These are phyloP conservation scores for Sebastes itinus DNA, from an alignment of 2,797 vertebrate species.

Conservation along the genomic window DNA sequence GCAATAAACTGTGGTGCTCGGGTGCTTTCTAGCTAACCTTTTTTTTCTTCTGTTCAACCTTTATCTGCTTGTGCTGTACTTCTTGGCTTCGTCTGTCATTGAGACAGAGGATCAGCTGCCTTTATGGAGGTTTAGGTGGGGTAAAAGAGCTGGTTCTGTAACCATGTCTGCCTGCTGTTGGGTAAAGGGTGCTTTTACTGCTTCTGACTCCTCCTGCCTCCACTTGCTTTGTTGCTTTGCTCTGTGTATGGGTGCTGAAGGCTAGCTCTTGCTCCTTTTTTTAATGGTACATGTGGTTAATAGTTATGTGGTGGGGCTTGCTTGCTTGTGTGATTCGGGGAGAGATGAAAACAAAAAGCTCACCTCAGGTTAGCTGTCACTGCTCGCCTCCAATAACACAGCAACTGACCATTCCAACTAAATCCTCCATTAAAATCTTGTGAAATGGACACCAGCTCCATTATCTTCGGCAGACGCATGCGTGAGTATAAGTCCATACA, in stretches of 20 bases:
- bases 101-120: slow-evolving; percentile 15
- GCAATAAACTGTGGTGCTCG: slow-evolving; percentile 90
- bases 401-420: slow-evolving; percentile 67
- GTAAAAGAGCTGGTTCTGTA: slow-evolving; percentile 19
- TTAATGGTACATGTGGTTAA: background rate
- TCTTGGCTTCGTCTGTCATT: slow-evolving; percentile 29
- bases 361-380: slow-evolving; percentile 97
- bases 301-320: slow-evolving; percentile 71
- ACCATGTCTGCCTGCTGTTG: background rate
- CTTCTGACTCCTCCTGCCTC: slow-evolving; percentile 10
- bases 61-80: slow-evolving; percentile 45
- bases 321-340: slow-evolving; percentile 87
- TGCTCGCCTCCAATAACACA: slow-evolving; percentile 84
- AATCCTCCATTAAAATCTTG: slow-evolving; percentile 73
- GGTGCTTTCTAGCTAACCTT: slow-evolving; percentile 81
- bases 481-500: slow-evolving; percentile 89
- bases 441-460: slow-evolving; percentile 81
- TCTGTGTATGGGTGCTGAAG: slow-evolving; percentile 49
- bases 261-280: slow-evolving; percentile 16
- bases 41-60: slow-evolving; percentile 24
- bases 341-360: slow-evolving; percentile 77
- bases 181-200: background rate
- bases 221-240: slow-evolving; percentile 50
- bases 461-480: slow-evolving; percentile 69
- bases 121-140: slow-evolving; percentile 24